Base-by-base conservation (phyloP, 1,140 invertebrate species). In the Trichogramma pretiosum region DNA sequence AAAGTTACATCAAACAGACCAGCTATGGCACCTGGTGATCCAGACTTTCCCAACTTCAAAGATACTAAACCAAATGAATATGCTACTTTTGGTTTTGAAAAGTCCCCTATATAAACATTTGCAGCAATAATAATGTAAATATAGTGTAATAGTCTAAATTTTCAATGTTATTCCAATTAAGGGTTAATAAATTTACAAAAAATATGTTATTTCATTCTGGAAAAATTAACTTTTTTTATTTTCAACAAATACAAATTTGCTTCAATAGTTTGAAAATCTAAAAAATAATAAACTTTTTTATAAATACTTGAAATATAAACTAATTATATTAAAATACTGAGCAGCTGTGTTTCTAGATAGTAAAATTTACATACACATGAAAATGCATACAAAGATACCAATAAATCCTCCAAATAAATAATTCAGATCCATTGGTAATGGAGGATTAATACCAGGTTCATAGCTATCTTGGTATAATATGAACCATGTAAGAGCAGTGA, bases 31-130 rank as follows among this genome's bases (percentile, higher is more conserved):
- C 81, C 82, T 26, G 82, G 83, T 3, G 81, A 85, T 58, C 68
- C 75, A 43, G 74, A 74, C 4, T 88, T 75, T 58, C 83, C 84
- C 19, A 68, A 65, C 46, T 57, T 69, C 39, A 75, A 77, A 21
- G 73, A 80, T 32, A 74, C 73, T 5, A 62, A 73, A 32, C 75
- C 76, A 16, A 54, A 70, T 14, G 80, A 87, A 60, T 89, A 84
- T 71, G 76, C 75, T 47, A 69, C 77, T 46, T 74, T 76, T 61
- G 80, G 78, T 32, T 89, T 89, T 59, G 80, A 84, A 50, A 67
- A 78, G 4, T 74, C 77, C 38, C 56, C 68, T 7, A 73, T 80
- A 58, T 77, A 74, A 56, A 56, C 35, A 33, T 43, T 19, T 30
- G 3, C 24, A 14, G 19, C 2, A 41, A 26, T 13, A 34, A 24